phyloP scores from a whole-genome alignment of 2,797 vertebrate species.

The Schizopygopsis malacanthus region DNA sequence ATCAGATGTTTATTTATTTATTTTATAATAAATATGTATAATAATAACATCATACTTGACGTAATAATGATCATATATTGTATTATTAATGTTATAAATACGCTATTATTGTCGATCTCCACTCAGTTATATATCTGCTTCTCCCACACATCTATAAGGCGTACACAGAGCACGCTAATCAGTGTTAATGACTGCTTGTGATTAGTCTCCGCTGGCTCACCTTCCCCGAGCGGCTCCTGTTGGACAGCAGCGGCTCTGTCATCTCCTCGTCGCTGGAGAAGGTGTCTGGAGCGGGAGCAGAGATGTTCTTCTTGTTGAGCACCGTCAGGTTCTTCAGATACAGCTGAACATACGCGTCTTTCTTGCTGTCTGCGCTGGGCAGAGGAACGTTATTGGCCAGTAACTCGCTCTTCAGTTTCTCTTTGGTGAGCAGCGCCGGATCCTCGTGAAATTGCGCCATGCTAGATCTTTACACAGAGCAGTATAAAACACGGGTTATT shows the following conservation, averaged over 20 bases:
- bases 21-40: too few species aligned
- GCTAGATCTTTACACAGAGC: slow-evolving; percentile 54
- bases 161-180: neutral
- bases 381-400: slow-evolving; percentile 89
- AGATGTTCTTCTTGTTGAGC: slow-evolving; percentile 76
- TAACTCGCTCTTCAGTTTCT: slow-evolving; percentile 93
- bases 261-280: slow-evolving; percentile 96
- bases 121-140: neutral
- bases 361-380: slow-evolving; percentile 88
- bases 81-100: too few species aligned
- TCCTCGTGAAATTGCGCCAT: slow-evolving; percentile 94
- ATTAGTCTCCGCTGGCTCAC: slow-evolving; percentile 71
- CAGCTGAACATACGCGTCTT: slow-evolving; percentile 96
- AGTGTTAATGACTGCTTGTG: neutral
- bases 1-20: too few species aligned
- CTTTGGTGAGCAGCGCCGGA: slow-evolving; percentile 93
- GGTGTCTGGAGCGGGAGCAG: slow-evolving; percentile 72
- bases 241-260: slow-evolving; percentile 78
- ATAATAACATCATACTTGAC: too few species aligned
- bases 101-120: neutral
- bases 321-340: slow-evolving; percentile 89
- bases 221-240: slow-evolving; percentile 79
- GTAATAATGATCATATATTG: too few species aligned
- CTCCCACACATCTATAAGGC: neutral
- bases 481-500: neutral